Evolutionary conservation across 2,113 vertebrate species (phyloP).

Genomic region (Charina bottae): DNA sequence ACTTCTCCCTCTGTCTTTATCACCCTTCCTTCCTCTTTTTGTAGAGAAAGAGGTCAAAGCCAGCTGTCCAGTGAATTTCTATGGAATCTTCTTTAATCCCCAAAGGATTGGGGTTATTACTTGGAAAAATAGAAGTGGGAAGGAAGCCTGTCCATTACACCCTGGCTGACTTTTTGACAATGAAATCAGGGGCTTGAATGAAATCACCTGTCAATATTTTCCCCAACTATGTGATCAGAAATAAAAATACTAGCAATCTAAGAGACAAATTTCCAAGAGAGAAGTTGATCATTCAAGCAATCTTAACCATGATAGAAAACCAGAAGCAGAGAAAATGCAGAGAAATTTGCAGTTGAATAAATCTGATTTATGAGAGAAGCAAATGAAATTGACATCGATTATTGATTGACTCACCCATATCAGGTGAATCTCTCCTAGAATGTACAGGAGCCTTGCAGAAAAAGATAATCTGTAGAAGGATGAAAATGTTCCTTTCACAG

Average conservation of each 20-base stretch:
- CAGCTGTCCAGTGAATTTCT: not conserved
- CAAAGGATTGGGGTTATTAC: not conserved
- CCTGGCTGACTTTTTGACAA: not conserved
- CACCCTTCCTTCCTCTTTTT: not conserved
- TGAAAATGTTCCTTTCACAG: not conserved
- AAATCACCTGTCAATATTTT: not conserved
- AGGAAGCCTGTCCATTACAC: not conserved
- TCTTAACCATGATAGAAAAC: not conserved
- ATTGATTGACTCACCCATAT: not conserved
- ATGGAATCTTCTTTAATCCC: not conserved
- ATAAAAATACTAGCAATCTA: not conserved
- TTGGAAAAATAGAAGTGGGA: not conserved
- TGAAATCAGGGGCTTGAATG: not conserved
- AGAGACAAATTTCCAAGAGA: not conserved
- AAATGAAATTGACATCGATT: not conserved
- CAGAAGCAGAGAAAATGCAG: not conserved
- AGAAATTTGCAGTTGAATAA: not conserved
- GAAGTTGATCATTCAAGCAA: not conserved
- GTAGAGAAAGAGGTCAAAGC: not conserved
- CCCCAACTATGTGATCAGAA: not conserved
- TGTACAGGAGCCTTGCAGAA: not conserved
- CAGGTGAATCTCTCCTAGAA: not conserved
- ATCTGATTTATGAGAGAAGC: not conserved
- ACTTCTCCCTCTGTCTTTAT: not conserved
- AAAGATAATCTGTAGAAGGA: not conserved